Conservation (phyloP, 2,113 vertebrate genomes). For the Myrmecobius fasciatus region DNA sequence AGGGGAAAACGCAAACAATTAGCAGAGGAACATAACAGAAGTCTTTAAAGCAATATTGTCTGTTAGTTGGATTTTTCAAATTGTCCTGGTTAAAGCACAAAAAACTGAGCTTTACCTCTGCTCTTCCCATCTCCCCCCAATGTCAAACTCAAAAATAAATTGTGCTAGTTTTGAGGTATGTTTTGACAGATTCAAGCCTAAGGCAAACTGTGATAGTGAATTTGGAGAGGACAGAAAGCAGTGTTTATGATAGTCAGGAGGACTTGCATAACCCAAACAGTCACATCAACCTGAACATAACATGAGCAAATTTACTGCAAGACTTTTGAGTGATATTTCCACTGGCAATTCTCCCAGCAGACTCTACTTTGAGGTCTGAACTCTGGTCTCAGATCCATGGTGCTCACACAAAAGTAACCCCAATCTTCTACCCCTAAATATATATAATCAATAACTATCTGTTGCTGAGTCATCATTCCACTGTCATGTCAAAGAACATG, state of each 20-base stretch:
- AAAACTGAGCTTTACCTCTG: neutral
- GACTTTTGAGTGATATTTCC: neutral
- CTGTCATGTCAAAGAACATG: neutral
- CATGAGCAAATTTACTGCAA: neutral
- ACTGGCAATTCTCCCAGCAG: neutral
- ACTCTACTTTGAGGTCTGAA: neutral
- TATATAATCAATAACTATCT: neutral
- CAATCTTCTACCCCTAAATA: neutral
- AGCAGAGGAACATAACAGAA: fast-evolving
- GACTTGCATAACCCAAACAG: neutral
- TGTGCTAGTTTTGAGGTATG: neutral
- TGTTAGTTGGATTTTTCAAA: neutral
- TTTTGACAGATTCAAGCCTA: neutral
- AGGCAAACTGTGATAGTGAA: neutral
- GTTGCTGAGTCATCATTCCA: neutral
- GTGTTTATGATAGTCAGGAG: neutral
- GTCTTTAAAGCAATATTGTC: neutral
- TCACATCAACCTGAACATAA: neutral
- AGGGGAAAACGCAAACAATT: neutral
- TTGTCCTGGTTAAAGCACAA: neutral
- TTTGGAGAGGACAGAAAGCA: neutral
- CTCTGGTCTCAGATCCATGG: neutral
- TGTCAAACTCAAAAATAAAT: neutral
- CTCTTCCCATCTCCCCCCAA: too few species aligned
- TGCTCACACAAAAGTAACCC: neutral